Base-by-base conservation (phyloP, 64 coral and sea anemone genomes). In the Acropora yongei region DNA sequence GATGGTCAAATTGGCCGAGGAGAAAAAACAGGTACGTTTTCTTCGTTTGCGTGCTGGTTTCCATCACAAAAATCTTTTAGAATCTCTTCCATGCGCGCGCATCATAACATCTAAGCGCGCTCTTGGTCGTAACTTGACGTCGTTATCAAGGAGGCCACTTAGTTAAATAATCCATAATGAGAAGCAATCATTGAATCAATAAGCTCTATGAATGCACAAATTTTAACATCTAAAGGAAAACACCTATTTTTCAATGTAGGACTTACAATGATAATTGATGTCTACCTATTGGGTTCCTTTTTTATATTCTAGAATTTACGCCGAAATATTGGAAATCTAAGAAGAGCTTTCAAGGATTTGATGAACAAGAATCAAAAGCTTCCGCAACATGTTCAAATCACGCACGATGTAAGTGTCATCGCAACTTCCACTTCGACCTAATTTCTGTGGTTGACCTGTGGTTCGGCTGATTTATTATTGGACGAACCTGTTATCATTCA, bases 1-100 rank as follows among this genome's bases (percentile, higher is more conserved):
- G 86, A 94, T 99, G 94, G 51, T 99, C 49, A 99, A 96, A 87
- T 73, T 99, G 9, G 97, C 97, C 49, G 97, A 99, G 79, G 97
- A 99, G 82, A 99, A 99, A 77, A 99, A 99, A 68, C 96, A 98
- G 94, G 96, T 95, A 49, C 87, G 45, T 9, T 4, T 89, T 63
- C 8, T 5, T 46, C 20, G 2, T 0, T 61, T 41, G 18, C 7
- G 47, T 8, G 13, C 18, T 86, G 5, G 51, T 55, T 55, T 55
- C 5, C 51, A 10, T 55, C 2, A 55, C 51, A 55, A 55, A 55
- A 55, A 55, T 55, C 6, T 8, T 10, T 4, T n/a, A n/a, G 51
- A 3, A 68, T 18, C 63, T 68, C 17, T 19, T 71, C n/a, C 18
- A 19, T 19, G 68, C 68, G 18, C 68, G 1, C 39, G 68, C 18